Evolutionary conservation across 2,113 vertebrate species (phyloP), one percentile per base, ranked within the genome.

Genomic region (Solea senegalensis): DNA sequence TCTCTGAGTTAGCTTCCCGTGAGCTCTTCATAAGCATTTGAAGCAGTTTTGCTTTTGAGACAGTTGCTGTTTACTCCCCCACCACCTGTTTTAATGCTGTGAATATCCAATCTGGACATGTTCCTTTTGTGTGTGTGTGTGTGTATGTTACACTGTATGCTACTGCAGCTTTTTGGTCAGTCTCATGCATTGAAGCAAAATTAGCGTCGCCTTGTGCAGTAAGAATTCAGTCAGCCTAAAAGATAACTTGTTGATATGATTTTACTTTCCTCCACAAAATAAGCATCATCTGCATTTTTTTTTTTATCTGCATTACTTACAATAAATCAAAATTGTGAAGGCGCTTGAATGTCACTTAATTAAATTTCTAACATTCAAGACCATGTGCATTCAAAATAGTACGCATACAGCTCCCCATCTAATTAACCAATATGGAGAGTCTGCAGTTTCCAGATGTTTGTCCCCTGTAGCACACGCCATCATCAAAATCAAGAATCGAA

Each of bases 21-120:
- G 46, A 39, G 55, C 61, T 77, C 68, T 57, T 69, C 60, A 43
- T 67, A 61, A 27, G 58, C 75, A 61, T 76, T 68, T 81, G 40
- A 59, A 60, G 49, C 44, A n/a, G 52, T 75, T 65, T 86, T 72
- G 53, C 58, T 81, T 76, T 69, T 53, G 52, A 86, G 62, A 64
- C 65, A 65, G 74, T 82, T 56, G 65, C 81, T 65, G 73, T 88
- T 86, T 83, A 73, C 65, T 70, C 73, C 49, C 34, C 51, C 62
- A 69, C 50, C 63, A 66, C 65, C 71, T 76, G 74, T 91, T 91
- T 91, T 90, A 93, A 94, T 92, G 91, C 93, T 94, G 92, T 93
- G 92, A 94, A 94, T 86, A 90, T 77, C 72, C 69, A 62, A 80
- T 77, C 72, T 83, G 76, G 74, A 88, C 77, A 72, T 82, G 72